phyloP scores from a whole-genome alignment of 1,140 invertebrate species.

The Sycobia sp. region DNA sequence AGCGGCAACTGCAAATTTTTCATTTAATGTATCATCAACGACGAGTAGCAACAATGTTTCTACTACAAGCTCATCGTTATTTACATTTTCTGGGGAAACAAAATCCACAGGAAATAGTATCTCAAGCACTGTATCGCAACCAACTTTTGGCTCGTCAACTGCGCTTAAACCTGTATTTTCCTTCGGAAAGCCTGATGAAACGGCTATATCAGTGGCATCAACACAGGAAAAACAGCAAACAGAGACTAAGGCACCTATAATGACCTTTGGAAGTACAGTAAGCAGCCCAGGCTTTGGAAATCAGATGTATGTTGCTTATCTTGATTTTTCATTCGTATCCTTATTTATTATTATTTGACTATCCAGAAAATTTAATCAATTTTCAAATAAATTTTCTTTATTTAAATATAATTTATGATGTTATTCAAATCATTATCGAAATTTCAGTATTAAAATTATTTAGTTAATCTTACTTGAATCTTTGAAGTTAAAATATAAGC shows the following conservation, averaged over 20 bases:
- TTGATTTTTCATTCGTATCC: not conserved
- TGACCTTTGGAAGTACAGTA: constrained; percentile 4
- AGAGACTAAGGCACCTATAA: constrained; percentile 5
- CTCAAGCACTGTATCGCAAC: not conserved
- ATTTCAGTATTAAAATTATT: too few species aligned
- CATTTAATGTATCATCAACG: too few species aligned
- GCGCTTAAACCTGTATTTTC: constrained; percentile 9
- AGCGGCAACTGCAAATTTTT: too few species aligned
- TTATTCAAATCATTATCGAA: too few species aligned
- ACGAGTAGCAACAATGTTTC: too few species aligned
- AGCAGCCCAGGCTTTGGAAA: not conserved
- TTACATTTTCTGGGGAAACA: not conserved
- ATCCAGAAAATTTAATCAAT: too few species aligned
- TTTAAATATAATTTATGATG: too few species aligned
- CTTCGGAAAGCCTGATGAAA: not conserved
- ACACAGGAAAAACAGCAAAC: not conserved
- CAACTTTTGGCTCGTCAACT: constrained; percentile 4
- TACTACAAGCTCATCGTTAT: not conserved
- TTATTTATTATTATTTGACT: too few species aligned
- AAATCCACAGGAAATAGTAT: not conserved
- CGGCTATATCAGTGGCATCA: not conserved
- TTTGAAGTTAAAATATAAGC: too few species aligned
- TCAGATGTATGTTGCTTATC: not conserved
- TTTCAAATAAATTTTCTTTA: too few species aligned
- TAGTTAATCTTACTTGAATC: too few species aligned